phyloP scores from a whole-genome alignment of 2,888 invertebrate genomes.

The Melinaea marsaeus region DNA sequence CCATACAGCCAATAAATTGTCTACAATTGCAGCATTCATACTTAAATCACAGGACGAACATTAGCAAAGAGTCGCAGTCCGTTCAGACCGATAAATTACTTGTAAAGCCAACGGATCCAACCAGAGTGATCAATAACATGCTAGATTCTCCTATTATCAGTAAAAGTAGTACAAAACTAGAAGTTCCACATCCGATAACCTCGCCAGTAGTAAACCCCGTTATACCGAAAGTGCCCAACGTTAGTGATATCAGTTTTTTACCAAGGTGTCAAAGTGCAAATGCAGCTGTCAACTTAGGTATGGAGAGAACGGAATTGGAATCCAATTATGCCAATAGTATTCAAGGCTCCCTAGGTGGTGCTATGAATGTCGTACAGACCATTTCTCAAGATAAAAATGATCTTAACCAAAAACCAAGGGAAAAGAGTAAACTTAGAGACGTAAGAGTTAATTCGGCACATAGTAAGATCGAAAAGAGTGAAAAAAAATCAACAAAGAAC shows the following conservation, averaged over 20 bases:
- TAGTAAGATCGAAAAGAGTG: conserved; percentile 67
- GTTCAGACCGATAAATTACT: conserved; percentile 65
- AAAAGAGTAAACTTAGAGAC: conserved; percentile 69
- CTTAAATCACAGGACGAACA: conserved; percentile 57
- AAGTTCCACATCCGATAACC: conserved; percentile 72
- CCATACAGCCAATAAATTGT: conserved; percentile 65
- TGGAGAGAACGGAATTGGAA: conserved; percentile 63
- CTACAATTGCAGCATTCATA: conserved; percentile 62
- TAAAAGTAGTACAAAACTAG: conserved; percentile 63
- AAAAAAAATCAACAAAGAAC: conserved; percentile 61
- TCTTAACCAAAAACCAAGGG: conserved; percentile 59
- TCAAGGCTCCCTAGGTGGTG: conserved; percentile 54
- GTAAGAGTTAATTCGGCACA: conserved; percentile 73
- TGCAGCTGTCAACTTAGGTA: conserved; percentile 61
- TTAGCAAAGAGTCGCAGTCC: conserved; percentile 63
- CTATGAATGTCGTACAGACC: conserved; percentile 57
- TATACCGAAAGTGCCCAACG: conserved; percentile 67
- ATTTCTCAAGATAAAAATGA: conserved; percentile 59
- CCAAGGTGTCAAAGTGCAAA: conserved; percentile 72
- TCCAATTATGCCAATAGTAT: conserved; percentile 52
- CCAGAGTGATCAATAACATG: conserved; percentile 50
- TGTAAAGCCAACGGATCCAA: conserved; percentile 56
- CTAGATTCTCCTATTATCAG: conserved; percentile 59
- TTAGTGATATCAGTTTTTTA: conserved; percentile 65
- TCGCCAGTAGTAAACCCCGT: conserved; percentile 71